Evolutionary conservation across 2,888 invertebrate genomes (phyloP).

Genomic region (Drosophila peninsularis): DNA sequence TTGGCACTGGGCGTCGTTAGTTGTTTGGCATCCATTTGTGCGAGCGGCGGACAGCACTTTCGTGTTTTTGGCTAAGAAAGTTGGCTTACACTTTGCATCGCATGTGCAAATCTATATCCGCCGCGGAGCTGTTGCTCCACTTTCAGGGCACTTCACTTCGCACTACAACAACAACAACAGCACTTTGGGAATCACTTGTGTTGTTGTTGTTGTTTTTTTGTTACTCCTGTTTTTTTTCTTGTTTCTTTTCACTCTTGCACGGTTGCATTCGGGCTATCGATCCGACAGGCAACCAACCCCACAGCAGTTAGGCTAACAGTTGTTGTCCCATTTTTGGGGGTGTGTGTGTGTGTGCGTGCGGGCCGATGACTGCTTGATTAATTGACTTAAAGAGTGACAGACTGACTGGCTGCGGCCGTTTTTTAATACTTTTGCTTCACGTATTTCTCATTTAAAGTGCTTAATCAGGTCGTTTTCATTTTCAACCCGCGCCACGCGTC

Average conservation of each 20-base stretch:
- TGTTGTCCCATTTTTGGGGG: constrained; percentile 27
- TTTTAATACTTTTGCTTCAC: constrained; percentile 29
- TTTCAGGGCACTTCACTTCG: constrained; percentile 43
- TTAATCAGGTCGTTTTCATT: constrained; percentile 54
- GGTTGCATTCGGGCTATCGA: constrained; percentile 73
- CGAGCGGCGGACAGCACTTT: constrained; percentile 17
- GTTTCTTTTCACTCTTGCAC: constrained; percentile 56
- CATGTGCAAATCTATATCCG: constrained; percentile 15
- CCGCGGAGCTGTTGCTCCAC: constrained; percentile 49
- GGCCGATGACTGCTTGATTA: constrained; percentile 11
- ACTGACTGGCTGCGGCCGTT: constrained; percentile 10
- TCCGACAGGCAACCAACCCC: constrained; percentile 62
- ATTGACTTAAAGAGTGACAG: constrained; percentile 16
- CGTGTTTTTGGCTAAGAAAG: constrained; percentile 40
- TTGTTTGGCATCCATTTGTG: constrained; percentile 73
- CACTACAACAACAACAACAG: neutral
- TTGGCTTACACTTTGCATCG: constrained; percentile 40
- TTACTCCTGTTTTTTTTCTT: constrained; percentile 11
- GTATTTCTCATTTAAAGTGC: constrained; percentile 15
- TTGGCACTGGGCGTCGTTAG: constrained; percentile 55
- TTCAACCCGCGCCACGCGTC: constrained; percentile 56
- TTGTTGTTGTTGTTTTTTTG: constrained; percentile 22
- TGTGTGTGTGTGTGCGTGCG: constrained; percentile 23
- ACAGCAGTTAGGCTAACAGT: constrained; percentile 32
- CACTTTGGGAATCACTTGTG: constrained; percentile 35